These are phyloP conservation scores for Drosophila helvetica DNA, from an alignment of 2,888 invertebrate genomes.

Conservation along the genomic window DNA sequence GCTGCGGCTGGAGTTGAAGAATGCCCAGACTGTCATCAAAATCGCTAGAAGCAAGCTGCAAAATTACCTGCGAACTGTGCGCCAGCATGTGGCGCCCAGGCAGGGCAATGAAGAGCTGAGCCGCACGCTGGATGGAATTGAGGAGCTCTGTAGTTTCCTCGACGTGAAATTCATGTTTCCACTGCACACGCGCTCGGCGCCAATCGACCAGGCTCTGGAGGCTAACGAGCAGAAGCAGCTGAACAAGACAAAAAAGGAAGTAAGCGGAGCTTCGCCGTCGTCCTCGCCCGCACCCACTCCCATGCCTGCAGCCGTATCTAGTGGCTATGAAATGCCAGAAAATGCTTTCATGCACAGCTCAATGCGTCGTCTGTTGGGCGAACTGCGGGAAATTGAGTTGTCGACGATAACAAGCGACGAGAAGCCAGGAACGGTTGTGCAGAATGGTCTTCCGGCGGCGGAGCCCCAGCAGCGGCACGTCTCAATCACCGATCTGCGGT, in stretches of 20 bases:
- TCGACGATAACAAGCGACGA: constrained; percentile 80
- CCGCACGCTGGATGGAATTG: constrained; percentile 84
- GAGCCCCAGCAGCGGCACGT: constrained; percentile 67
- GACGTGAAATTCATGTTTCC: constrained; percentile 82
- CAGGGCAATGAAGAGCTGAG: constrained; percentile 76
- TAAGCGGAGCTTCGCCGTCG: neutral
- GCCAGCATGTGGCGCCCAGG: constrained; percentile 77
- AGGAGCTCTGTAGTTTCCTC: constrained; percentile 83
- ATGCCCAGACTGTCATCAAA: constrained; percentile 84
- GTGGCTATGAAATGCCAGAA: constrained; percentile 81
- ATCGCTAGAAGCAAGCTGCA: constrained; percentile 84
- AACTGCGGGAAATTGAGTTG: constrained; percentile 82
- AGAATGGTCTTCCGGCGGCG: constrained; percentile 69
- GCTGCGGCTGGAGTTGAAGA: constrained; percentile 83
- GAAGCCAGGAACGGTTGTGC: constrained; percentile 54
- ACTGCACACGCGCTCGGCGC: constrained; percentile 64
- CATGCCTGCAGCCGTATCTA: neutral
- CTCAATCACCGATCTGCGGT: constrained; percentile 24
- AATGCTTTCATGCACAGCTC: constrained; percentile 80
- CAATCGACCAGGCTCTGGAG: constrained; percentile 83
- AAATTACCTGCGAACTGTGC: constrained; percentile 83
- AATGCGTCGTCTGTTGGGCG: constrained; percentile 78
- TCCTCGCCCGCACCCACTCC: neutral
- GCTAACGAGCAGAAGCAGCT: constrained; percentile 81
- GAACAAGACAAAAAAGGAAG: constrained; percentile 20